Conservation (phyloP, 2,888 invertebrate species). For the Tanaodytes sp. region DNA sequence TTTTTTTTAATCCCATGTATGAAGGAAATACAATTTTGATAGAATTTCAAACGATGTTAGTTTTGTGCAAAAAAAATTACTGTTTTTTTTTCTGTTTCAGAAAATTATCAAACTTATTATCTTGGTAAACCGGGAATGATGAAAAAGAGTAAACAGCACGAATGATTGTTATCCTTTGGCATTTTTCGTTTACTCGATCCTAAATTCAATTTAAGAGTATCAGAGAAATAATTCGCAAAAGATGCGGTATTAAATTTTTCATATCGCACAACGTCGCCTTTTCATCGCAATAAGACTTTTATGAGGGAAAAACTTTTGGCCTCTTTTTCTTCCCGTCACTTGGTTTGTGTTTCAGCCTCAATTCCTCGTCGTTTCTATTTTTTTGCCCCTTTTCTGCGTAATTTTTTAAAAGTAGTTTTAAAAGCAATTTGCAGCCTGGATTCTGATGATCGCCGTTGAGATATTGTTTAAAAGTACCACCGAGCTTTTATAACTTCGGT, state of each 20-base stretch:
- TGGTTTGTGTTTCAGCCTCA: no score
- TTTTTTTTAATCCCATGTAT: no score
- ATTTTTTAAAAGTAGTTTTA: conserved; percentile 38
- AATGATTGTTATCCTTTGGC: no score
- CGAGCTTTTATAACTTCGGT: conserved; percentile 15
- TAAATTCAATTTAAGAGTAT: conserved; percentile 18
- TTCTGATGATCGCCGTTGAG: conserved; percentile 34
- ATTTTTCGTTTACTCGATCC: no score
- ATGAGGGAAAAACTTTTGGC: conserved; percentile 30
- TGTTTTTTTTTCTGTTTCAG: no score
- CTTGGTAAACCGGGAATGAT: no score
- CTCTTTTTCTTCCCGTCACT: conserved; percentile 2
- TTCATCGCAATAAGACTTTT: conserved; percentile 37
- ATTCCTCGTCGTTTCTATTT: conserved; percentile 4
- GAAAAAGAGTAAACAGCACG: no score
- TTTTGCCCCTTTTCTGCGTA: no score
- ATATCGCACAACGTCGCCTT: conserved; percentile 30
- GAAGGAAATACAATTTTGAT: no score
- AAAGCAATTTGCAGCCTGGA: conserved; percentile 32
- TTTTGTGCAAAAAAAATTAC: no score
- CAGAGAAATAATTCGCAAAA: conserved; percentile 20
- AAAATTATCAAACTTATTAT: no score
- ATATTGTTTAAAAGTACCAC: conserved; percentile 40
- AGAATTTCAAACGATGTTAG: no score
- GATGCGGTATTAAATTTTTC: conserved; percentile 33